phyloP scores from a whole-genome alignment of 2,797 vertebrate species.

The Epinephelus awoara region DNA sequence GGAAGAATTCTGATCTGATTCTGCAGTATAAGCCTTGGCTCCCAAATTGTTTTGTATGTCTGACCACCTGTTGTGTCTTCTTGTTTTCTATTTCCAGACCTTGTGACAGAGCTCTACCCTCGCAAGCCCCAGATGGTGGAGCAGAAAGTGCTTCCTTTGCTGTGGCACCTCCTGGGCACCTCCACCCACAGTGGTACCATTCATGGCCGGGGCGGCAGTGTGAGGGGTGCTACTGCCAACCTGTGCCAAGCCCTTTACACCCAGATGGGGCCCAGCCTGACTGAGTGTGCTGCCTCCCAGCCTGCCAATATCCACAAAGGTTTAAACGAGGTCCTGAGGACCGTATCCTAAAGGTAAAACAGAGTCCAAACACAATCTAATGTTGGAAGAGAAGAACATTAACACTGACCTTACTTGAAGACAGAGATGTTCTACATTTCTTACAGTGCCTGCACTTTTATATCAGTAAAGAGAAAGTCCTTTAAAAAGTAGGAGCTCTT shows the following conservation, averaged over 20 bases:
- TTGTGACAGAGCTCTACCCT: conserved; percentile 91
- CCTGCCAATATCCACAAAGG: conserved; percentile 86
- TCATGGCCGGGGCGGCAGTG: conserved; percentile 86
- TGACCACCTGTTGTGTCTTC: conserved; percentile 4
- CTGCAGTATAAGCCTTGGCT: not conserved
- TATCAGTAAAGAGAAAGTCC: conserved; percentile 67
- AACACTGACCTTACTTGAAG: conserved; percentile 81
- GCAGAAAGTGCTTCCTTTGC: conserved; percentile 90
- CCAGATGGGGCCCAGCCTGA: conserved; percentile 90
- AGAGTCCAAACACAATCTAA: conserved; percentile 51
- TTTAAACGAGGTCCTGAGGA: conserved; percentile 89
- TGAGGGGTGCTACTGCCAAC: conserved; percentile 86
- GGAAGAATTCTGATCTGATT: not conserved
- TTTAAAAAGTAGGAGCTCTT: conserved; percentile 63
- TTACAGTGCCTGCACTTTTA: conserved; percentile 87
- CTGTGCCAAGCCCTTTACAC: conserved; percentile 89
- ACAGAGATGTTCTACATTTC: conserved; percentile 78
- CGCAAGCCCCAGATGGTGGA: conserved; percentile 91
- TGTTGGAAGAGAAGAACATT: conserved; percentile 60
- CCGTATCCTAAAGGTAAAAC: conserved; percentile 59
- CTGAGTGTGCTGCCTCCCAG: conserved; percentile 86
- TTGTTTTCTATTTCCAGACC: conserved; percentile 77
- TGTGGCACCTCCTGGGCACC: conserved; percentile 93
- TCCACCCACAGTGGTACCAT: conserved; percentile 86
- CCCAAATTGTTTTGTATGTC: not conserved